phyloP scores from a whole-genome alignment of 92 coral and sea anemone species.

The Umimayanthus chanpuru region DNA sequence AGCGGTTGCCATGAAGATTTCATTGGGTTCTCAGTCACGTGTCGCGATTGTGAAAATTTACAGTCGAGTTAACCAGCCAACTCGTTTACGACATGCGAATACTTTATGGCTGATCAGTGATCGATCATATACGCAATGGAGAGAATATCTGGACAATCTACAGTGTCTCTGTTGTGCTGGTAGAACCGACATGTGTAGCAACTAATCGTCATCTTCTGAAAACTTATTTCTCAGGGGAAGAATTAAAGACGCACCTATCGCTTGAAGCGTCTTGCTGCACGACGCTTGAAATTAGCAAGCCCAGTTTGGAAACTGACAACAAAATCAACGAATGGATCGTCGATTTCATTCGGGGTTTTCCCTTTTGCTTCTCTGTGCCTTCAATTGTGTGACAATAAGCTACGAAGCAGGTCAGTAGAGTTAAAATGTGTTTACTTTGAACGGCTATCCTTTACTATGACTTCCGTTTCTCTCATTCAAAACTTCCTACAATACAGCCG shows the following conservation, averaged over 20 bases:
- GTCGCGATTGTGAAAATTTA: slow-evolving; percentile 32
- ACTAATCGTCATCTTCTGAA: slow-evolving; percentile 41
- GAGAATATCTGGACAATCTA: neutral
- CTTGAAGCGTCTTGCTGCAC: slow-evolving; percentile 10
- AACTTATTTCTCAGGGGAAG: slow-evolving; percentile 22
- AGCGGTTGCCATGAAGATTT: slow-evolving; percentile 48
- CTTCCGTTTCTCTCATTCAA: slow-evolving; percentile 79
- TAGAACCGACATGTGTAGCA: slow-evolving; percentile 21
- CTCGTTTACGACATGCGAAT: slow-evolving; percentile 27
- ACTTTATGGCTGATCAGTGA: slow-evolving; percentile 16
- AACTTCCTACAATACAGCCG: slow-evolving; percentile 57
- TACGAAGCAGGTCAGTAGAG: slow-evolving; percentile 61
- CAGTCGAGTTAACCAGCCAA: neutral
- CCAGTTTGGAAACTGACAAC: slow-evolving; percentile 24
- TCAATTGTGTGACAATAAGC: slow-evolving; percentile 40
- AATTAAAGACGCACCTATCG: slow-evolving; percentile 36
- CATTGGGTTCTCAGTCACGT: slow-evolving; percentile 61
- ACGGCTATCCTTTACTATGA: slow-evolving; percentile 64
- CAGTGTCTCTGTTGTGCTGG: neutral
- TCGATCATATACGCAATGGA: slow-evolving; percentile 1
- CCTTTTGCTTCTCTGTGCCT: slow-evolving; percentile 40
- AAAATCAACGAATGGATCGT: slow-evolving; percentile 23
- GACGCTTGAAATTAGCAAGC: slow-evolving; percentile 56
- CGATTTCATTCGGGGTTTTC: slow-evolving; percentile 34
- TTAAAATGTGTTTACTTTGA: slow-evolving; percentile 62